Conservation (phyloP, 2,113 vertebrate genomes). For the Myiagra hebetior region DNA sequence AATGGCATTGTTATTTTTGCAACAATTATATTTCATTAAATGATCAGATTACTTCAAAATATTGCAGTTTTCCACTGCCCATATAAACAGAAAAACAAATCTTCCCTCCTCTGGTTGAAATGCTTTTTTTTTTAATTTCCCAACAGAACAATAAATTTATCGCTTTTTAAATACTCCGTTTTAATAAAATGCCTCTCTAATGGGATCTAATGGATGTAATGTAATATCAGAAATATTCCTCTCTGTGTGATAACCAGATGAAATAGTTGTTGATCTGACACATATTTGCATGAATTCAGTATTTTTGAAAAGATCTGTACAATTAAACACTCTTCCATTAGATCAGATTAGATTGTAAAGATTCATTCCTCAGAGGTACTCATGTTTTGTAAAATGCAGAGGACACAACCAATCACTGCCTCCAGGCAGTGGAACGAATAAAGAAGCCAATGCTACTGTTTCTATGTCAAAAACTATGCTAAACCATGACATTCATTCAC, state of each 20-base stretch:
- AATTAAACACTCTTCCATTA: background rate
- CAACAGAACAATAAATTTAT: background rate
- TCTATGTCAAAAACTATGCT: background rate
- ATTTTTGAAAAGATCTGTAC: background rate
- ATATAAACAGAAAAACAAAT: background rate
- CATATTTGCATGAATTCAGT: background rate
- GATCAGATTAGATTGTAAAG: background rate
- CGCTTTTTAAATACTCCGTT: background rate
- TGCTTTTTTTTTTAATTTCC: accelerated
- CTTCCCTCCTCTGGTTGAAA: background rate
- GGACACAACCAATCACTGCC: background rate
- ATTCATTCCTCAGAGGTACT: background rate
- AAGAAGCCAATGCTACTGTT: background rate
- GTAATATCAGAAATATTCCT: background rate
- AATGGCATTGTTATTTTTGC: background rate
- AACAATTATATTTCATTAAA: background rate
- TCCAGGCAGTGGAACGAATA: background rate
- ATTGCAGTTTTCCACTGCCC: background rate
- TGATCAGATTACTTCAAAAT: background rate
- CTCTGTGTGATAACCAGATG: background rate
- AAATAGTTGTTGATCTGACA: background rate
- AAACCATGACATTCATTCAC: background rate
- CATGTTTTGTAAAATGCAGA: background rate
- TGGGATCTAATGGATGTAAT: background rate
- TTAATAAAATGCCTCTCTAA: background rate